Evolutionary conservation across 2,888 invertebrate species (phyloP).

Genomic region (Luperina nickerlii): DNA sequence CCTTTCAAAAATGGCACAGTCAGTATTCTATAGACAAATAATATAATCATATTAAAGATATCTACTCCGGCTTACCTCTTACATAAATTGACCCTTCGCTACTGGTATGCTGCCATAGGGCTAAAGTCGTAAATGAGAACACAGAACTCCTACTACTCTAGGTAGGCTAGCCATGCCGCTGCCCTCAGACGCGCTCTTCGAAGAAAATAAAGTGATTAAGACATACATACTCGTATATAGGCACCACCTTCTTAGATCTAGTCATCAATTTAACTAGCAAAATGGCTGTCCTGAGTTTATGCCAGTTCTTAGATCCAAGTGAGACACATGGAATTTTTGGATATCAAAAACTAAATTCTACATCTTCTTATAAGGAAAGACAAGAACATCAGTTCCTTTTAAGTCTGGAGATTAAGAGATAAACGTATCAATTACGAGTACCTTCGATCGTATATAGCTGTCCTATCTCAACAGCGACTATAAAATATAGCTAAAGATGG

Average conservation of each 20-base stretch:
- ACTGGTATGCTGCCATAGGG: background rate
- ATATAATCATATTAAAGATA: too few relatives aligned
- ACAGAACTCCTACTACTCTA: background rate
- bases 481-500: slow-evolving; percentile 26
- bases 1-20: too few relatives aligned
- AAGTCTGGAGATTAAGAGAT: background rate
- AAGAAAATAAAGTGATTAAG: slow-evolving; percentile 50
- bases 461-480: background rate
- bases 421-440: slow-evolving; percentile 17
- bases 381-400: slow-evolving; percentile 1
- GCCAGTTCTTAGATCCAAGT: slow-evolving; percentile 11
- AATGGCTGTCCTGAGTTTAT: slow-evolving; percentile 30
- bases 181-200: slow-evolving; percentile 25
- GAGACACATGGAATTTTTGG: slow-evolving; percentile 5
- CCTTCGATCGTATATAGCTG: slow-evolving; percentile 1
- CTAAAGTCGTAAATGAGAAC: slow-evolving; percentile 10
- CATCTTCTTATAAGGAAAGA: background rate
- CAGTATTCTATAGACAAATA: too few relatives aligned
- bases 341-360: slow-evolving; percentile 12
- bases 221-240: slow-evolving; percentile 37
- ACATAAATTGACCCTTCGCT: too few relatives aligned
- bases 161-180: background rate
- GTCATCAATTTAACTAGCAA: slow-evolving; percentile 33
- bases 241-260: slow-evolving; percentile 39
- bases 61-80: too few relatives aligned